Evolutionary conservation across 2,113 vertebrate genomes (phyloP), one percentile per base, ranked within the genome.

Genomic region (Equus quagga): DNA sequence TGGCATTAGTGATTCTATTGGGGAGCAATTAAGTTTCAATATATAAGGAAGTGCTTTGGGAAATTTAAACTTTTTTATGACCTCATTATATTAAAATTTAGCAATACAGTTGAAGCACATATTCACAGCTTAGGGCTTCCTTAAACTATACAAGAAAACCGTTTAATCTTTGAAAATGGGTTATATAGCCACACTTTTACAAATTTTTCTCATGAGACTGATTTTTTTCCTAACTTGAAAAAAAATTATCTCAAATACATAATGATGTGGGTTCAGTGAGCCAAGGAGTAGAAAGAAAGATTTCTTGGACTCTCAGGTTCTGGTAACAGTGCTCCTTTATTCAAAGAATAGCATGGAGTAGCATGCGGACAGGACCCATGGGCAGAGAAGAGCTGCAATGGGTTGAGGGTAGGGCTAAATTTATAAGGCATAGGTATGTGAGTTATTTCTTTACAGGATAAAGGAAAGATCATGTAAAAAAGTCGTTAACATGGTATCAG

Each of bases 21-120:
- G 6, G 21, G n/a, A 94, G 28, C 60, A 87, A 79, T 97, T 98
- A 93, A n/a, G 72, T 96, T 97, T 96, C 89, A 87, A 69, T 54
- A 89, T 92, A 8, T 33, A n/a, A 84, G 46, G n/a, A 10, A 85
- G 54, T 70, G 36, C 81, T 93, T 86, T 96, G 58, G 28, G 58
- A 98, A 82, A 97, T 79, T 83, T 78, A 96, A 26, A 86, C 92
- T 97, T 97, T 97, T 96, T 93, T 90, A 96, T 97, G 94, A 72
- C 21, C 10, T 97, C 21, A 58, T 87, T 94, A 83, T 93, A 76
- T 62, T 78, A 94, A 96, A 90, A 92, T 87, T 89, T 92, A 94
- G 46, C 24, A 72, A 54, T 89, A 60, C 33, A 67, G 2, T 82
- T 84, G 24, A 86, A 95, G 28, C n/a, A 89, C 11, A 79, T 92